A percentile compares a stretch with the other conserved stretches of the same genome.
These are phyloP conservation scores for Euura lappo DNA, from an alignment of 1,140 invertebrate genomes.

Conservation along the genomic window DNA sequence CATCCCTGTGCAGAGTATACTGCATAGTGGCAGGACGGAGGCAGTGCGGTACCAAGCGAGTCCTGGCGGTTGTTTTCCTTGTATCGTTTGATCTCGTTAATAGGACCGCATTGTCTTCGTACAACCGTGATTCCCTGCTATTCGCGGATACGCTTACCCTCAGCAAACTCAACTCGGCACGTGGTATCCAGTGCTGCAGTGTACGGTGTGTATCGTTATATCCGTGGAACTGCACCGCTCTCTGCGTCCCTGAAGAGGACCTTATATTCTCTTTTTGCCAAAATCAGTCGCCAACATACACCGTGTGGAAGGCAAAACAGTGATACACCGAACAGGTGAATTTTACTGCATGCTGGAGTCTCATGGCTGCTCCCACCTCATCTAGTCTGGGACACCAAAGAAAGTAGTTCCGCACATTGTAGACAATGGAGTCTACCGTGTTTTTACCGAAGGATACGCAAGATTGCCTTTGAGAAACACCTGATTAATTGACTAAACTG, in stretches of 20 bases:
- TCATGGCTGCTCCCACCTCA: too few relatives aligned
- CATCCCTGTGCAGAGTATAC: conserved; percentile 27
- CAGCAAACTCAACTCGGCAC: not conserved
- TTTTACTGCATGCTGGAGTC: too few relatives aligned
- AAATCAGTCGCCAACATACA: too few relatives aligned
- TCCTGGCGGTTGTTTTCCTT: conserved; percentile 41
- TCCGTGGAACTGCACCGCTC: not conserved
- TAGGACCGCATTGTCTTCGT: conserved; percentile 48
- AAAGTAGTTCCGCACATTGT: too few relatives aligned
- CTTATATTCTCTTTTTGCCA: not conserved
- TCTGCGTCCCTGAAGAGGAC: not conserved
- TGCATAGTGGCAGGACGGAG: conserved; percentile 31
- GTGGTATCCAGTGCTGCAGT: not conserved
- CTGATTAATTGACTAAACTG: conserved; percentile 3
- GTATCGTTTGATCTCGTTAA: conserved; percentile 55
- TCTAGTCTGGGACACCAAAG: too few relatives aligned
- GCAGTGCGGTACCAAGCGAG: conserved; percentile 34
- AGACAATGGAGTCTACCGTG: too few relatives aligned
- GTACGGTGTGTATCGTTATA: not conserved
- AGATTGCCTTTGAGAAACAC: not conserved
- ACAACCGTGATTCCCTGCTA: conserved; percentile 2
- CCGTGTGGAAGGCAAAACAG: too few relatives aligned
- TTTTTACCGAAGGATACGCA: not conserved
- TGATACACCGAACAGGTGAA: too few relatives aligned
- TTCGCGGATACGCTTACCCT: not conserved